Conservation (phyloP, 2,113 vertebrate genomes). For the Oreocharis arfaki region DNA sequence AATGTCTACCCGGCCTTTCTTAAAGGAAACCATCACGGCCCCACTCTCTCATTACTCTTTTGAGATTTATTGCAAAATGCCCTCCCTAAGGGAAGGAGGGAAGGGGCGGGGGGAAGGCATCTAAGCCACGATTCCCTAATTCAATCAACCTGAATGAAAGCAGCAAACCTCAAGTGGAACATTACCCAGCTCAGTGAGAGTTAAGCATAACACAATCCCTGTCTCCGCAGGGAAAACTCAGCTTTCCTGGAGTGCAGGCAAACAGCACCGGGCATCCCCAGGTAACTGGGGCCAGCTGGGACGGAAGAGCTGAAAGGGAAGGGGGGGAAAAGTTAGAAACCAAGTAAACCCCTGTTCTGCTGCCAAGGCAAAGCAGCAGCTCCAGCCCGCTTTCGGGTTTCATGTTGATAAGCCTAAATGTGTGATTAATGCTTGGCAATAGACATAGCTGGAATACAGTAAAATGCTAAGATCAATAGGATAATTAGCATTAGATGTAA, state of each 20-base stretch:
- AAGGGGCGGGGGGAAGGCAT: background rate
- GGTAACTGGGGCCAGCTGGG: background rate
- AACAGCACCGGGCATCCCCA: background rate
- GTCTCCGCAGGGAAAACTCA: rapidly evolving
- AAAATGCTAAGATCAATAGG: background rate
- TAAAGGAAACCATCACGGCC: background rate
- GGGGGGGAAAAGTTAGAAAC: rapidly evolving
- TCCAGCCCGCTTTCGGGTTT: background rate
- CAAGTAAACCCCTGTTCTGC: rapidly evolving
- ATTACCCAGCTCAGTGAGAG: background rate
- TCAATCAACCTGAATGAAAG: background rate
- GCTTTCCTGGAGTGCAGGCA: background rate
- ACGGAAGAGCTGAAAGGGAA: background rate
- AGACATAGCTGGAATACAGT: background rate
- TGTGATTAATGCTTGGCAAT: background rate
- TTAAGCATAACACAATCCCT: background rate
- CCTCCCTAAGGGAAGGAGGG: background rate
- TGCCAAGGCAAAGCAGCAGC: background rate
- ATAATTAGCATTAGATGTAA: background rate
- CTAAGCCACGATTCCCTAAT: background rate
- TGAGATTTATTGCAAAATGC: background rate
- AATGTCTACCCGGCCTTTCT: background rate
- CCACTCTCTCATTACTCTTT: background rate
- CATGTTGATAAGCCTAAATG: background rate
- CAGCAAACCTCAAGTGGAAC: background rate